Evolutionary conservation across 2,797 vertebrate species (phyloP).

Genomic region (Melanogrammus aeglefinus): DNA sequence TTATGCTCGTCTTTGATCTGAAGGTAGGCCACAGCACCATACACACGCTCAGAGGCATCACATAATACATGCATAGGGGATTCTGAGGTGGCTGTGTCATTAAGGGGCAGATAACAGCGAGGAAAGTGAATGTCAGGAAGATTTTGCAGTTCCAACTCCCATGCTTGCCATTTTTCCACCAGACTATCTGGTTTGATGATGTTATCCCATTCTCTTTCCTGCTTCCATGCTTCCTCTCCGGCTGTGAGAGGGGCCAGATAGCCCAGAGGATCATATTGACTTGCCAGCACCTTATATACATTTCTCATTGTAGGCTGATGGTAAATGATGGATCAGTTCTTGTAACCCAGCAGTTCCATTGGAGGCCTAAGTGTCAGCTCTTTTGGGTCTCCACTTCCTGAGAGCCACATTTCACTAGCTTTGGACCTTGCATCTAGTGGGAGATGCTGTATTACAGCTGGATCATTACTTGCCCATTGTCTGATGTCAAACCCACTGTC

Average conservation of each 20-base stretch:
- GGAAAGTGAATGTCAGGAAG: background rate
- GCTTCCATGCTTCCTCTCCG: background rate
- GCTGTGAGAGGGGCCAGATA: constrained; percentile 12
- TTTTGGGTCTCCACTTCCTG: background rate
- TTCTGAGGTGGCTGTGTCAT: background rate
- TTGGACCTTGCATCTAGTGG: no score
- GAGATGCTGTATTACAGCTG: no score
- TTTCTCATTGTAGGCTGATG: constrained; percentile 5
- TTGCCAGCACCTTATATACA: constrained; percentile 14
- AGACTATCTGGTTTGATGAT: background rate
- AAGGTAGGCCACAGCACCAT: no score
- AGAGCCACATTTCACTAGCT: constrained; percentile 7
- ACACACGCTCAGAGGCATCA: background rate
- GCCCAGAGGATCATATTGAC: constrained; percentile 13
- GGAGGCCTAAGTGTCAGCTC: constrained; percentile 21
- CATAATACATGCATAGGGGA: background rate
- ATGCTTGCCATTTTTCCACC: background rate
- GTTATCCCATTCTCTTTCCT: background rate
- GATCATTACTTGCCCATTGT: no score
- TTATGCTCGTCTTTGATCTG: background rate
- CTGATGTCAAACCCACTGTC: no score
- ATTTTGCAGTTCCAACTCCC: background rate
- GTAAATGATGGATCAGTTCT: background rate
- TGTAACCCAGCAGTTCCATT: constrained; percentile 22
- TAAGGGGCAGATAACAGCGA: constrained; percentile 3